Conservation (phyloP, 2,797 vertebrate species). For the Chloroceryle amazona region DNA sequence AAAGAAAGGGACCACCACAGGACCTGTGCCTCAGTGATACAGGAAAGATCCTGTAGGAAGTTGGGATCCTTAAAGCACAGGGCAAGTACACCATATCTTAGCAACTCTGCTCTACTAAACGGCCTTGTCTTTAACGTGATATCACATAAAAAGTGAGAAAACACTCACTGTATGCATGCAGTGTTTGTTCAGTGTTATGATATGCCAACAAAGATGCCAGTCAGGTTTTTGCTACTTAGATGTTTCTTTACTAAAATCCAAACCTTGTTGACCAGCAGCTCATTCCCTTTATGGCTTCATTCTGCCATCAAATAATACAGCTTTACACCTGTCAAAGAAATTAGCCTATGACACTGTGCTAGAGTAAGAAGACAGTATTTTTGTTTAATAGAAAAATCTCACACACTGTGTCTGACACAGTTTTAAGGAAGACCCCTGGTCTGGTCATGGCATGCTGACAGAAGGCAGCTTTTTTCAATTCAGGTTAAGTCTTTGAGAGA, state of each 20-base stretch:
- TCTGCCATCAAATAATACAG: background rate
- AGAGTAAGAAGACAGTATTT: conserved; percentile 13
- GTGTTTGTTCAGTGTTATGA: background rate
- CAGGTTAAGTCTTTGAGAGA: background rate
- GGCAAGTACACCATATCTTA: background rate
- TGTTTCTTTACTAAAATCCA: conserved; percentile 2
- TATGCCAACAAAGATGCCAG: conserved; percentile 35
- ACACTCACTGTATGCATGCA: conserved; percentile 3
- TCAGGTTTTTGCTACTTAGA: background rate
- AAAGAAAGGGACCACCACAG: background rate
- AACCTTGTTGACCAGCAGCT: conserved; percentile 4
- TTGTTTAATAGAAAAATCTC: conserved; percentile 8
- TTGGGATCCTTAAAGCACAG: background rate
- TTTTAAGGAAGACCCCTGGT: conserved; percentile 14
- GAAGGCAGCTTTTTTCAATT: conserved; percentile 32
- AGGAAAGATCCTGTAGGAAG: background rate
- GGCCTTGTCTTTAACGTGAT: background rate
- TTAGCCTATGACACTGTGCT: background rate
- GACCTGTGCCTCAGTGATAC: background rate
- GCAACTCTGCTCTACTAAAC: background rate
- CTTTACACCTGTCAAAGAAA: conserved; percentile 24
- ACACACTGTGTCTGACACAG: background rate
- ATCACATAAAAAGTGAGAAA: background rate
- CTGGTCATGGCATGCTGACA: background rate
- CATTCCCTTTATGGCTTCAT: background rate